phyloP scores from a whole-genome alignment of 2,113 vertebrate genomes.

The Stercorarius parasiticus region DNA sequence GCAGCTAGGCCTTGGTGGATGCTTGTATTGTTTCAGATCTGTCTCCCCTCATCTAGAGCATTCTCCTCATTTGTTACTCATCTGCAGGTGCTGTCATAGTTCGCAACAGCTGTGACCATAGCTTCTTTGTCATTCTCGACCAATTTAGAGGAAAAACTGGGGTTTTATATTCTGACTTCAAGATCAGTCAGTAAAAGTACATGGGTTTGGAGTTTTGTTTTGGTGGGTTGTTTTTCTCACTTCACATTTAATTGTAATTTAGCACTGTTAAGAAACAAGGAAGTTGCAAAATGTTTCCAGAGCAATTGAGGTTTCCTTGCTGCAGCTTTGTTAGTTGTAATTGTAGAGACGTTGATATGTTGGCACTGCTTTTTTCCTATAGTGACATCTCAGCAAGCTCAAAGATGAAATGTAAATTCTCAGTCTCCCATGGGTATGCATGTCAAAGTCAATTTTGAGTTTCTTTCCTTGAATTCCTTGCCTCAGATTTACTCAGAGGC shows the following conservation, averaged over 20 bases:
- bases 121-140: conserved; percentile 4
- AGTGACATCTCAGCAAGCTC: conserved; percentile 46
- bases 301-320: background rate
- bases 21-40: conserved; percentile 69
- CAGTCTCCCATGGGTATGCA: background rate
- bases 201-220: background rate
- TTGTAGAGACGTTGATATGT: background rate
- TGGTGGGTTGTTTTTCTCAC: background rate
- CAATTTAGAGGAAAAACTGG: background rate
- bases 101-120: background rate
- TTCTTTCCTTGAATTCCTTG: conserved; percentile 28
- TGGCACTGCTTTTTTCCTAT: conserved; percentile 59
- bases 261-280: background rate
- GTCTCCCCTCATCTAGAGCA: conserved; percentile 68
- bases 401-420: conserved; percentile 51
- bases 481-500: conserved; percentile 13
- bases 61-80: conserved; percentile 67
- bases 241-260: background rate
- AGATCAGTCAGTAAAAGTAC: background rate
- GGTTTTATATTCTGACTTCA: background rate
- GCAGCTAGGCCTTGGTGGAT: conserved; percentile 68
- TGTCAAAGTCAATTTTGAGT: conserved; percentile 68
- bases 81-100: conserved; percentile 55
- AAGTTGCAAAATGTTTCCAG: conserved; percentile 17
- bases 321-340: conserved; percentile 7